These are phyloP conservation scores for Enteromius treurensis DNA, from an alignment of 2,797 vertebrate genomes.

Conservation along the genomic window DNA sequence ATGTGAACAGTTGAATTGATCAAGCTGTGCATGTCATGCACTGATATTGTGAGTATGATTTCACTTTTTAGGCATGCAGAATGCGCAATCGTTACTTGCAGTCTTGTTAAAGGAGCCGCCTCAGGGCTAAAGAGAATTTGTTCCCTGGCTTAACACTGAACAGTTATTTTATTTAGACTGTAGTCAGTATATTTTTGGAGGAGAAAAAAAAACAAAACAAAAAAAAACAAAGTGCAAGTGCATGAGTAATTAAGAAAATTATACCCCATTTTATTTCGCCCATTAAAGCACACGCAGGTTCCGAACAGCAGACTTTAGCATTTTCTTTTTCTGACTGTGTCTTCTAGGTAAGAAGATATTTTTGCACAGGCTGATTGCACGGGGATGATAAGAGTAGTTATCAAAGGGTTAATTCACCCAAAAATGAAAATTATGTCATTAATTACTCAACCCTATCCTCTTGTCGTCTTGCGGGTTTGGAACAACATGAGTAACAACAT, in stretches of 20 bases:
- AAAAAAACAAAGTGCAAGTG: not conserved
- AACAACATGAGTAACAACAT: too few species aligned
- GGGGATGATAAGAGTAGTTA: not conserved
- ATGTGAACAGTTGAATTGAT: conserved; percentile 3
- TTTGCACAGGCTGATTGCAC: not conserved
- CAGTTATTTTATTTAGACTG: not conserved
- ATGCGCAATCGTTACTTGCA: not conserved
- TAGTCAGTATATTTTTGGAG: not conserved
- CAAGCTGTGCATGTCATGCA: not conserved
- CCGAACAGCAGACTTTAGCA: not conserved
- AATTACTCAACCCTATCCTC: too few species aligned
- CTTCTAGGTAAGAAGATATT: not conserved
- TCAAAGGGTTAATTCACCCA: not conserved
- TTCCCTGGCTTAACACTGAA: not conserved
- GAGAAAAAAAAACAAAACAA: not conserved
- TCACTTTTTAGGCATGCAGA: conserved; percentile 20
- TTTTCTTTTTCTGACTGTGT: conserved; percentile 12
- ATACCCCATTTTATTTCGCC: not conserved
- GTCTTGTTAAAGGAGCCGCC: not conserved
- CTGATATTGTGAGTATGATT: conserved; percentile 19
- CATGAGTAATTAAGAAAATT: not conserved
- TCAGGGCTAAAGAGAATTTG: not conserved
- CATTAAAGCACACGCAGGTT: not conserved
- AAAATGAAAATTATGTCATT: too few species aligned
- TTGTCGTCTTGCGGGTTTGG: too few species aligned